Percentiles rank a stretch among this genome's conserved stretches.
These are phyloP conservation scores for Drosophila sturtevanti DNA, from an alignment of 1,140 invertebrate genomes.

Conservation along the genomic window DNA sequence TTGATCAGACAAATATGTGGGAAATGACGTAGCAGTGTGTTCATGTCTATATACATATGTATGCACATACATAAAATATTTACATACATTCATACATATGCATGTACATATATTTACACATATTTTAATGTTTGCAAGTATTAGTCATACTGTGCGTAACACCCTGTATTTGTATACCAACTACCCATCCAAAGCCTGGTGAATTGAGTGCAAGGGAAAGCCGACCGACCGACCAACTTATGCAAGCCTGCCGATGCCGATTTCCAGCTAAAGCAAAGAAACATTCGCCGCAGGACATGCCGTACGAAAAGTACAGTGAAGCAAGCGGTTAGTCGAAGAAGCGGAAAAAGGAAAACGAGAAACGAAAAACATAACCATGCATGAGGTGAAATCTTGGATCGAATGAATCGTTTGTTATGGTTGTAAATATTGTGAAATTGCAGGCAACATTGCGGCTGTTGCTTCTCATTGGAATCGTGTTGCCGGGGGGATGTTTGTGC, in stretches of 20 bases:
- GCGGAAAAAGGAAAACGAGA: constrained; percentile 38
- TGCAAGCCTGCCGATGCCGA: constrained; percentile 55
- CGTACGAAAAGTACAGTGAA: constrained; percentile 30
- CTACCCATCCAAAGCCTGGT: not conserved
- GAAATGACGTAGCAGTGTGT: constrained; percentile 59
- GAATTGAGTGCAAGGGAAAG: constrained; percentile 47
- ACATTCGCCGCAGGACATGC: constrained; percentile 46
- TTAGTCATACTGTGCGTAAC: not conserved
- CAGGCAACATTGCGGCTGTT: constrained; percentile 26
- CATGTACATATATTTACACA: too few species aligned
- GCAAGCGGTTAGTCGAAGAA: not conserved
- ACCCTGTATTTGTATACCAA: constrained; percentile 16
- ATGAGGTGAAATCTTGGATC: constrained; percentile 3
- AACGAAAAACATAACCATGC: constrained; percentile 19
- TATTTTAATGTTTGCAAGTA: not conserved
- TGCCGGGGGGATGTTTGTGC: constrained; percentile 62
- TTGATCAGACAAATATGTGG: constrained; percentile 26
- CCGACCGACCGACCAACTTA: constrained; percentile 45
- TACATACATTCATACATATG: too few species aligned
- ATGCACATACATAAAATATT: too few species aligned
- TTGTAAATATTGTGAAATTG: constrained; percentile 2
- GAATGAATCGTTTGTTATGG: not conserved
- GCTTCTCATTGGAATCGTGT: constrained; percentile 35
- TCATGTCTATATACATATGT: too few species aligned
- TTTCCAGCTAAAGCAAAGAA: constrained; percentile 46